phyloP scores from a whole-genome alignment of 2,888 invertebrate species.

The Deilephila porcellus region DNA sequence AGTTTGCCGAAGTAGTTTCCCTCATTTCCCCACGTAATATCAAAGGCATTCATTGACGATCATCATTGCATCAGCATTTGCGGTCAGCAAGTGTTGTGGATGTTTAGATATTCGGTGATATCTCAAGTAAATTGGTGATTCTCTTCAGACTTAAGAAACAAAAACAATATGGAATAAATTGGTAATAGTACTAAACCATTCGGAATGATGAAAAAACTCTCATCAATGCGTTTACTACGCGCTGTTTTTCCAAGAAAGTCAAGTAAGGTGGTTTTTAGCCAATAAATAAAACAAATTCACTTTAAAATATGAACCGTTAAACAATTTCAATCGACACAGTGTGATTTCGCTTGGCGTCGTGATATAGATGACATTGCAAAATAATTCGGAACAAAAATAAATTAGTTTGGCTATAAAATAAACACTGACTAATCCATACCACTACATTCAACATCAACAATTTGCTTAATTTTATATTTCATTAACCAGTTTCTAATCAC shows the following conservation, averaged over 20 bases:
- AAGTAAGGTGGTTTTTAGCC: too few species aligned
- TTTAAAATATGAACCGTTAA: background rate
- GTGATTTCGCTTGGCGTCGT: conserved; percentile 28
- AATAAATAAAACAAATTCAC: background rate
- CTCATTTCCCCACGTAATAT: too few species aligned
- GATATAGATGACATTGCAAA: conserved; percentile 37
- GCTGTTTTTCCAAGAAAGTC: background rate
- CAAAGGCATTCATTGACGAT: too few species aligned
- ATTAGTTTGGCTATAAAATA: conserved; percentile 41
- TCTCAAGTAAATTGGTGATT: too few species aligned
- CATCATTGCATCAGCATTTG: too few species aligned
- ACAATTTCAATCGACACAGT: conserved; percentile 10
- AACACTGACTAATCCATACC: conserved; percentile 32
- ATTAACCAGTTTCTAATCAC: background rate
- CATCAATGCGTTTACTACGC: background rate
- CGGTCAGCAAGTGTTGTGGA: too few species aligned
- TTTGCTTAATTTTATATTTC: background rate
- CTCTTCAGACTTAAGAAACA: too few species aligned
- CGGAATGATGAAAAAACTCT: background rate
- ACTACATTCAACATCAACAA: background rate
- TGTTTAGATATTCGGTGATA: too few species aligned
- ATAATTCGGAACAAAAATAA: conserved; percentile 36
- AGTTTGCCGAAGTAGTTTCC: too few species aligned
- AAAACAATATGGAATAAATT: too few species aligned
- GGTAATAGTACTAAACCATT: too few species aligned